Base-by-base conservation (phyloP, 2,797 vertebrate genomes). In the Meriones psammophilus region DNA sequence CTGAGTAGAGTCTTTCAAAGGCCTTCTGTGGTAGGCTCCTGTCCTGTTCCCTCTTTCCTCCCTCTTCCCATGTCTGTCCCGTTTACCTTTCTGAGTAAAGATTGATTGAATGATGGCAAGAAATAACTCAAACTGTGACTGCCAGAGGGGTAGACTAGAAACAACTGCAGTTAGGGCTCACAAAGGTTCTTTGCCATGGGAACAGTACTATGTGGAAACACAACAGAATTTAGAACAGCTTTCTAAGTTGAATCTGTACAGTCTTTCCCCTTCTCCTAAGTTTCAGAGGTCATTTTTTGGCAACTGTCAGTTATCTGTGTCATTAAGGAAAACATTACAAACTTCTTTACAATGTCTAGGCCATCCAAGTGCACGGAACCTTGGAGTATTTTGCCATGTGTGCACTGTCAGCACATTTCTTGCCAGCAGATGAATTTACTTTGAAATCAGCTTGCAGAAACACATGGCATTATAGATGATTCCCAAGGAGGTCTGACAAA, bases 391-490 rank as follows among this genome's bases (percentile, higher is more conserved):
- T 46, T 74, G 24, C 54, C 46, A 28, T 91, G 83, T 87, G 94
- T 89, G 87, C n/a, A 94, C 30, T 91, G 6, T 69, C 56, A 88
- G 30, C 33, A 80, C 84, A 92, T 64, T 76, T 94, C 9, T 33
- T 87, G 12, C 42, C 36, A 85, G 24, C 39, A 66, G 83, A 91
- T 92, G 26, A 91, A 81, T 91, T 94, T 94, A 68, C 33, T 71
- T 64, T 92, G 74, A 96, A 91, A 95, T 87, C 89, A 95, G 58
- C 58, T 14, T 89, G 18, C 73, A 92, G 81, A 94, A 96, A 54
- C 81, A 90, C 50, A 92, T 93, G 85, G 33, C 80, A 94, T 18
- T 56, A 20, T 88, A 20, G 12, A 86, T 86, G 62, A 79, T 66
- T 78, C 36, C 74, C 78, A 91, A 0, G 1, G 78, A 3, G 78